Percentiles rank a stretch among this genome's conserved stretches.
phyloP scores from a whole-genome alignment of 2,113 vertebrate species.

The Zingel zingel region DNA sequence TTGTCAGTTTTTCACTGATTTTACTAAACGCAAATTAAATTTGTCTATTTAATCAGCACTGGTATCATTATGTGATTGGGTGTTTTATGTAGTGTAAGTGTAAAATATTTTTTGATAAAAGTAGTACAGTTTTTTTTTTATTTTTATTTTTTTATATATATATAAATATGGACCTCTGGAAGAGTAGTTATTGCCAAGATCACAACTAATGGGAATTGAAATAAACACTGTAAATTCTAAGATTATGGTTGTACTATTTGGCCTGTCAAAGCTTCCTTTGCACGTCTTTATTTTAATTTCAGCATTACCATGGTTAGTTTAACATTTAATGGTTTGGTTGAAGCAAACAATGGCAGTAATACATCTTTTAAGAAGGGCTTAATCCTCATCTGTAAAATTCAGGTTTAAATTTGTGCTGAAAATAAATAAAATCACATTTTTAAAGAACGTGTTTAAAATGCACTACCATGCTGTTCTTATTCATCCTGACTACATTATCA shows the following conservation, averaged over 20 bases:
- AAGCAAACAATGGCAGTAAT: neutral
- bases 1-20: neutral
- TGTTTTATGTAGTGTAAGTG: neutral
- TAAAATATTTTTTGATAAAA: neutral
- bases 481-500: neutral
- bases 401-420: neutral
- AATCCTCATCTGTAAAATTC: neutral
- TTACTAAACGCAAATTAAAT: neutral
- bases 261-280: neutral
- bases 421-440: neutral
- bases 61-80: neutral
- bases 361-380: neutral
- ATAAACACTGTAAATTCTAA: neutral
- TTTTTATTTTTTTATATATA: no score
- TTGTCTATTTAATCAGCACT: neutral
- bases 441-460: neutral
- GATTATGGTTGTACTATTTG: neutral
- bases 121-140: no score
- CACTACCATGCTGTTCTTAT: neutral
- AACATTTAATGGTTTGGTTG: neutral
- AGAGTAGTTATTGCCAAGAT: neutral
- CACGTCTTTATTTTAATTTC: neutral
- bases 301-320: neutral
- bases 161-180: neutral
- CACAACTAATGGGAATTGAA: neutral